Evolutionary conservation across 2,113 vertebrate genomes (phyloP), one percentile per base, ranked within the genome.

Genomic region (Suricata suricatta): DNA sequence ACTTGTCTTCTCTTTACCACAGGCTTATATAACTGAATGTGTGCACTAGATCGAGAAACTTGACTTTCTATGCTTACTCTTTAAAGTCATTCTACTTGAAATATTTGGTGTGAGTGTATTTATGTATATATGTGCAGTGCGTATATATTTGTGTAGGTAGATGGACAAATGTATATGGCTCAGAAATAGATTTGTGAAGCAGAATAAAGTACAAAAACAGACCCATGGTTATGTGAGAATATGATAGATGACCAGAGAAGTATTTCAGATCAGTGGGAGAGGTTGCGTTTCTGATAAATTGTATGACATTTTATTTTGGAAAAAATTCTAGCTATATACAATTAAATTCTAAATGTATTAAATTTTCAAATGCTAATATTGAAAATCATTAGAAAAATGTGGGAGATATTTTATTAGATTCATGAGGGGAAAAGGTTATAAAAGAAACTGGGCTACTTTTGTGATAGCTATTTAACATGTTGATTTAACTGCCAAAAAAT

Each of bases 381-480:
- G 82, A 35, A 92, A 57, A 74, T 80, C 27, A 95, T 83, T 90
- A 81, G 84, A 79, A 80, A 77, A 82, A 66, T 44, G 12, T 64
- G 15, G 13, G 82, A 76, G 11, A 13, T 92, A 6, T 95, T 95
- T 97, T 33, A 82, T 87, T 87, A 94, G 83, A 27, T 71, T 94
- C 21, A 41, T 86, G 29, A 41, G 66, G 60, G 29, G 50, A 31
- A 76, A 76, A 38, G 44, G 1, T 74, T 93, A 27, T 86, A 82
- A 50, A 85, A 54, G 35, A 84, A 63, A 52, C 90, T 83, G 60
- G 76, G 13, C 54, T 66, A 31, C 9, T 93, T 88, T 95, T 96
- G 35, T 95, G 86, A 66, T 90, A 93, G 16, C 29, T 93, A 90
- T 71, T 94, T 96, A 60, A 82, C 17, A 50, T 95, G 29, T 80